Evolutionary conservation across 2,888 invertebrate genomes (phyloP).

Genomic region (Panopea generosa): DNA sequence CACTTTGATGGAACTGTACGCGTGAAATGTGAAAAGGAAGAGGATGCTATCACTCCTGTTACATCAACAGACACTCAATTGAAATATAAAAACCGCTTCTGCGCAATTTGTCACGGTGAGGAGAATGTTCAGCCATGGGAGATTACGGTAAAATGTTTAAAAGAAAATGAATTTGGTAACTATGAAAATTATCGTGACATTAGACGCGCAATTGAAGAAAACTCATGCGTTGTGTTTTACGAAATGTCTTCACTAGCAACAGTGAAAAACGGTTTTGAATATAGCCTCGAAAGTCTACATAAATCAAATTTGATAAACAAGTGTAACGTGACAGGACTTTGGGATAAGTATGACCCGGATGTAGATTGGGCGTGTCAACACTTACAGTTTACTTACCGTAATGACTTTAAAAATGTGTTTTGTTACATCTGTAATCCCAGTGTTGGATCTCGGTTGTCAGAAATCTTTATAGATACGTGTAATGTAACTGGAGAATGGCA

Average conservation of each 20-base stretch:
- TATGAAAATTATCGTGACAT: no score
- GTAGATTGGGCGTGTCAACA: constrained; percentile 49
- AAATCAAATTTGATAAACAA: neutral
- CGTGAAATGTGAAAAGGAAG: neutral
- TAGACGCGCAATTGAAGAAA: no score
- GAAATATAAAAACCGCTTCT: constrained; percentile 27
- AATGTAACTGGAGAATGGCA: constrained; percentile 17
- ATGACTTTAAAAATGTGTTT: constrained; percentile 15
- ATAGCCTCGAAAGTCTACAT: no score
- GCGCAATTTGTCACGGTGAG: constrained; percentile 28
- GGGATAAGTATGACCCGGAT: constrained; percentile 39
- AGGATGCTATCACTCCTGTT: constrained; percentile 12
- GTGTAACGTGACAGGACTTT: constrained; percentile 49
- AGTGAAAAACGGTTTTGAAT: no score
- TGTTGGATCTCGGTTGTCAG: neutral
- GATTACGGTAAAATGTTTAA: constrained; percentile 3
- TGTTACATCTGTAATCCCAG: constrained; percentile 38
- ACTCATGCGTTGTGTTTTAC: no score
- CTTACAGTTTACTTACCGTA: constrained; percentile 8
- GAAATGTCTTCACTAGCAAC: no score
- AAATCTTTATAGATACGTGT: constrained; percentile 10
- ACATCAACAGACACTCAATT: constrained; percentile 5
- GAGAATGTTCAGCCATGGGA: constrained; percentile 14
- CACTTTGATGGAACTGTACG: neutral
- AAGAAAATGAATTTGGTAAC: neutral